A percentile compares a stretch with the other conserved stretches of the same genome.
These are phyloP conservation scores for Ellobium chinense DNA, from an alignment of 2,888 invertebrate genomes.

Conservation along the genomic window DNA sequence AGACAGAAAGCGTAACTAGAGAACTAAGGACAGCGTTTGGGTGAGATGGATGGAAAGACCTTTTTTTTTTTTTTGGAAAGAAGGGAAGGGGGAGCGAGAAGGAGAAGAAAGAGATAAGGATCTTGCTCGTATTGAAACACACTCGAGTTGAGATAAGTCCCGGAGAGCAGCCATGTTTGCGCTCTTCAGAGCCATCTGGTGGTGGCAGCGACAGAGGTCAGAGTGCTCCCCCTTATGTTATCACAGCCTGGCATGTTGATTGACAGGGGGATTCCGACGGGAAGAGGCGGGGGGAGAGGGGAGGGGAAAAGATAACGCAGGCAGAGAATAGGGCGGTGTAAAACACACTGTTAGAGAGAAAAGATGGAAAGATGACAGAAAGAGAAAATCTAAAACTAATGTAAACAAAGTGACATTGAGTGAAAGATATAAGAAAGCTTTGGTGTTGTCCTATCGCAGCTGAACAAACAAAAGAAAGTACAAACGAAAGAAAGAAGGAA, in stretches of 20 bases:
- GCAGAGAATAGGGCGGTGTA: neutral
- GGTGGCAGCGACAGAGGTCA: neutral
- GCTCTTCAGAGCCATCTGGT: conserved; percentile 14
- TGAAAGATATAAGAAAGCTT: too few species aligned
- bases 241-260: neutral
- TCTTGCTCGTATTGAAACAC: neutral
- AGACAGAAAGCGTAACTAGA: too few species aligned
- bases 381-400: neutral
- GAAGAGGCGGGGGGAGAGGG: neutral
- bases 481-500: too few species aligned
- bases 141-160: neutral
- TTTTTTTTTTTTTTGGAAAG: neutral
- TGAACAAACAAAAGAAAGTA: too few species aligned
- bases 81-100: neutral
- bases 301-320: neutral
- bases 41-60: too few species aligned
- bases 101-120: conserved; percentile 17
- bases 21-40: too few species aligned
- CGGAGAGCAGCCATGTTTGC: conserved; percentile 17
- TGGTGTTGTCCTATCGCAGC: too few species aligned
- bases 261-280: neutral
- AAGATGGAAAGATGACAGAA: neutral
- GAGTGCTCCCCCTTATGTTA: neutral
- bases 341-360: neutral
- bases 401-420: neutral